These are phyloP conservation scores for Pseudochirops corinnae DNA, from an alignment of 2,797 vertebrate species.

Conservation along the genomic window DNA sequence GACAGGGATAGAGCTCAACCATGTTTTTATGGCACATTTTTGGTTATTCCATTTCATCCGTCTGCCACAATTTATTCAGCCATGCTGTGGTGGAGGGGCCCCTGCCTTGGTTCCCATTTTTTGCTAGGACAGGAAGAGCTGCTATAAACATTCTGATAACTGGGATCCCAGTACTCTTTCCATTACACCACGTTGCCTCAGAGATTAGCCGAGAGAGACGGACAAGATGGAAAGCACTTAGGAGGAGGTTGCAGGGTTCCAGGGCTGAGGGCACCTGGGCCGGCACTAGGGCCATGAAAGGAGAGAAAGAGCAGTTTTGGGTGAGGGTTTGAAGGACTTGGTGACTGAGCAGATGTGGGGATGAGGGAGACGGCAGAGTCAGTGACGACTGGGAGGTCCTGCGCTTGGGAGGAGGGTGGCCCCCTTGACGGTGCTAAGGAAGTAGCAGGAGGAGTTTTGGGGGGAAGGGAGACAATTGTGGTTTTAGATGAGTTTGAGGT, in stretches of 20 bases:
- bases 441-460: neutral
- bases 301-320: neutral
- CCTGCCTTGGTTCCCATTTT: neutral
- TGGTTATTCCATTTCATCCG: neutral
- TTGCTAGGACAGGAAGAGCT: neutral
- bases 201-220: too few relatives aligned
- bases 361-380: neutral
- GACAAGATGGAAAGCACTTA: neutral
- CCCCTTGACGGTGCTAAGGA: neutral
- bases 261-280: neutral
- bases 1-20: neutral
- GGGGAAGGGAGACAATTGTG: neutral
- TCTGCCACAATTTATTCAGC: neutral
- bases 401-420: neutral
- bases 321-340: neutral
- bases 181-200: rapidly evolving
- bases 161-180: neutral
- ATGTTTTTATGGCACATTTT: neutral
- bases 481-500: neutral
- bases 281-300: neutral
- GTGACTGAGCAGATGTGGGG: too few relatives aligned
- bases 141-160: neutral
- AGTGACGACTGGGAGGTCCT: neutral
- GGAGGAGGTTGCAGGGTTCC: neutral
- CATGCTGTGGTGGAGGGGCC: neutral